Conservation (phyloP, 2,113 vertebrate species). For the Regulus satrapa region DNA sequence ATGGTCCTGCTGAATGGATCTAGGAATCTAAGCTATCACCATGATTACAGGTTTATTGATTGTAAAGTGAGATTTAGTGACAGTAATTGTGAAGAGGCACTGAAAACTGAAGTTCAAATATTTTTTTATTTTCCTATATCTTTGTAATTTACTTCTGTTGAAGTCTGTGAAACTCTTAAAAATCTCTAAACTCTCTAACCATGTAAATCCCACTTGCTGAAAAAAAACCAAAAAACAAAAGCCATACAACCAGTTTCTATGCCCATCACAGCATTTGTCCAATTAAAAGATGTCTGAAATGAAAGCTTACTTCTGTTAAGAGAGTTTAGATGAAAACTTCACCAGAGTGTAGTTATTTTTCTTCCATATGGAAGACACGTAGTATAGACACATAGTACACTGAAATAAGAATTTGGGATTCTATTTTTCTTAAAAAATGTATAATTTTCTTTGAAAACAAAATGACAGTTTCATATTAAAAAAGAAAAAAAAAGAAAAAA, state of each 20-base stretch:
- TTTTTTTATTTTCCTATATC: neutral
- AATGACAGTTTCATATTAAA: neutral
- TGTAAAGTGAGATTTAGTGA: neutral
- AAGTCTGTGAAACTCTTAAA: neutral
- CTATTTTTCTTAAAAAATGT: neutral
- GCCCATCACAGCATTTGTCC: neutral
- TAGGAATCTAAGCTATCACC: neutral
- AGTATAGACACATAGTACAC: neutral
- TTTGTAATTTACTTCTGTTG: neutral
- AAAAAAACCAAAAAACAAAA: neutral
- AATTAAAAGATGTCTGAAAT: neutral
- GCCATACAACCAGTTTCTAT: neutral
- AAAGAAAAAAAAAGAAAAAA: no score
- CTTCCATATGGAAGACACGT: neutral
- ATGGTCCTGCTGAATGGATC: neutral
- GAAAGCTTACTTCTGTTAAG: neutral
- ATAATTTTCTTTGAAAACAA: neutral
- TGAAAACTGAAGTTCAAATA: neutral
- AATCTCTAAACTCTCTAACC: neutral
- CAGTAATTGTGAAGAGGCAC: neutral
- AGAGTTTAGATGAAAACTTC: neutral
- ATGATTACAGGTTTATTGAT: neutral
- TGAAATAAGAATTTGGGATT: neutral
- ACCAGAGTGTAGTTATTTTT: neutral
- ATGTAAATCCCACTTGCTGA: neutral